Percentiles rank a stretch among this genome's conserved stretches.
phyloP scores from a whole-genome alignment of 2,888 invertebrate genomes.

The Drosophila pseudotalamancana region DNA sequence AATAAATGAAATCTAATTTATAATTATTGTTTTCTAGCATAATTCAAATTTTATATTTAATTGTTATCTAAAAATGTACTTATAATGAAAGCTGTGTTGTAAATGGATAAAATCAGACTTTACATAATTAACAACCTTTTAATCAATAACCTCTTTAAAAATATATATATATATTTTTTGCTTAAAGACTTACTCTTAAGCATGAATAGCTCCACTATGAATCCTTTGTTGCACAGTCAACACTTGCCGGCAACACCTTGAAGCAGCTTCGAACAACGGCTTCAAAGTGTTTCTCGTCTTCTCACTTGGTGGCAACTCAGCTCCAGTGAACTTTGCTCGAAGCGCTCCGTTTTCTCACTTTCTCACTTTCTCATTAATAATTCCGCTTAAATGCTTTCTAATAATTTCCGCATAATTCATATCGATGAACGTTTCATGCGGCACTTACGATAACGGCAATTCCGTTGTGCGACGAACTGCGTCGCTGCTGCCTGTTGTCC shows the following conservation, averaged over 20 bases:
- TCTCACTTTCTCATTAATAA: slow-evolving; percentile 69
- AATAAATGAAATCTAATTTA: too few relatives aligned
- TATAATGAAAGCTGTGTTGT: too few relatives aligned
- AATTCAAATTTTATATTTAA: too few relatives aligned
- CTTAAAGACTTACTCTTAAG: too few relatives aligned
- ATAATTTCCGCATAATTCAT: slow-evolving; percentile 80
- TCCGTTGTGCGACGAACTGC: slow-evolving; percentile 26
- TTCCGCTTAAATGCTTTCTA: slow-evolving; percentile 79
- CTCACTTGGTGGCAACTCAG: slow-evolving; percentile 34
- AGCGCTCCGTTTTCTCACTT: not conserved
- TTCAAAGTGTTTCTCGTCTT: slow-evolving; percentile 27
- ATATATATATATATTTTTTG: too few relatives aligned
- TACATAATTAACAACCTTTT: too few relatives aligned
- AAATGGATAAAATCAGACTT: too few relatives aligned
- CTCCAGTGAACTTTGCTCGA: not conserved
- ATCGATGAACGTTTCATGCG: slow-evolving; percentile 72
- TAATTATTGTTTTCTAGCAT: too few relatives aligned
- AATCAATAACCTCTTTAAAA: too few relatives aligned
- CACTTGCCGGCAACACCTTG: slow-evolving; percentile 13
- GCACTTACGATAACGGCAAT: slow-evolving; percentile 70
- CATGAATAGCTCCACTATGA: too few relatives aligned
- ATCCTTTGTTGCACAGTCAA: not conserved
- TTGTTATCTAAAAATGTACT: too few relatives aligned
- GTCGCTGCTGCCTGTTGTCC: slow-evolving; percentile 23
- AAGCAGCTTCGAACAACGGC: not conserved